phyloP scores from a whole-genome alignment of 2,797 vertebrate genomes.

The Tadarida brasiliensis region DNA sequence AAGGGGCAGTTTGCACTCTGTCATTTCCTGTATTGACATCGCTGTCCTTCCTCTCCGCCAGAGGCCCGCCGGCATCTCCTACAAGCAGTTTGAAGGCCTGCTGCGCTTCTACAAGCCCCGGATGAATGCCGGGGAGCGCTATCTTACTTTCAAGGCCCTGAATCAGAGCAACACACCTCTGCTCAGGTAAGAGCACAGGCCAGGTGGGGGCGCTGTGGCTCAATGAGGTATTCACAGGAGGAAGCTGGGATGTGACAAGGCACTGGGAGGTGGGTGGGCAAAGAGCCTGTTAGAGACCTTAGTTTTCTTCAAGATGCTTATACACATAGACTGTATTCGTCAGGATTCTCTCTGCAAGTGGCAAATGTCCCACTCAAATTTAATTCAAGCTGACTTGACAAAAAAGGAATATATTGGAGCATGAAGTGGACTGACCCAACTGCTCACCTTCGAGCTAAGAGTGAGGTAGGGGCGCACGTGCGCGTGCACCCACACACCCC shows the following conservation, averaged over 20 bases:
- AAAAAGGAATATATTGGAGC: background rate
- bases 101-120: conserved; percentile 97
- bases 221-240: rapidly evolving
- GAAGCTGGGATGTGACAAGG: rapidly evolving
- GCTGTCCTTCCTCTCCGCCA: conserved; percentile 78
- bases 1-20: background rate
- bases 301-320: background rate
- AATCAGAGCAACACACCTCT: conserved; percentile 92
- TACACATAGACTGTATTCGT: rapidly evolving
- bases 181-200: conserved; percentile 90
- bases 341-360: background rate
- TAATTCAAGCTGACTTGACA: background rate
- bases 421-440: background rate
- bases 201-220: background rate
- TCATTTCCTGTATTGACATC: rapidly evolving
- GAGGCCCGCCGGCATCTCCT: conserved; percentile 94
- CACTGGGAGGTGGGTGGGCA: too few species aligned
- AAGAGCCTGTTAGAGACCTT: background rate
- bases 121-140: conserved; percentile 94
- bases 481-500: rapidly evolving
- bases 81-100: conserved; percentile 97
- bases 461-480: too few species aligned
- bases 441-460: background rate
- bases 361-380: background rate
- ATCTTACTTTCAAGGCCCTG: conserved; percentile 97